Conservation (phyloP, 2,113 vertebrate species). For the Gymnobelideus leadbeateri region DNA sequence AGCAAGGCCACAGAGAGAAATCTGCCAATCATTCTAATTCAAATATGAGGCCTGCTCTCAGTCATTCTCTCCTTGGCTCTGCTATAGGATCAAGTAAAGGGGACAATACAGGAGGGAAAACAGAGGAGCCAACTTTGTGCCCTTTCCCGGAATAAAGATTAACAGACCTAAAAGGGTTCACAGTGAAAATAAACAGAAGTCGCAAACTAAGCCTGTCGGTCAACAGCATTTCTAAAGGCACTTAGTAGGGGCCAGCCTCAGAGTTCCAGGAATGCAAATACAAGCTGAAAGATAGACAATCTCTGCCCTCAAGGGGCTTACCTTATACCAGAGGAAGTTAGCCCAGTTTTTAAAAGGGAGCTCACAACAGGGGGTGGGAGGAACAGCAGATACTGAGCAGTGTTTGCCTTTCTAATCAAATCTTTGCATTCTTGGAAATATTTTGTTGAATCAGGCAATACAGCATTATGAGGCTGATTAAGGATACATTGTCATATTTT, state of each 20-base stretch:
- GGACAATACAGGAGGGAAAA: background rate
- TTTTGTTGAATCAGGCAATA: background rate
- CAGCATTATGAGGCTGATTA: background rate
- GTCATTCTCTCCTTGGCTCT: background rate
- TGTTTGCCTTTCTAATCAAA: background rate
- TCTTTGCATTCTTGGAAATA: background rate
- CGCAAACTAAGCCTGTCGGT: accelerated
- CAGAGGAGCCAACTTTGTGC: background rate
- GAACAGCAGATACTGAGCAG: background rate
- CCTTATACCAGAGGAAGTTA: background rate
- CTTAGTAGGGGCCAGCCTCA: background rate
- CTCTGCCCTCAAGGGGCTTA: background rate
- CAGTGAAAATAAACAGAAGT: background rate
- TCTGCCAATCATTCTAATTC: background rate
- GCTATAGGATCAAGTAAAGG: background rate
- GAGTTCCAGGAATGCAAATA: too few relatives aligned
- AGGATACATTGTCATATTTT: background rate
- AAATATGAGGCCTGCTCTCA: background rate
- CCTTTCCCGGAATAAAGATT: accelerated
- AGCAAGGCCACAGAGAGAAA: background rate
- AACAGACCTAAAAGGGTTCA: accelerated
- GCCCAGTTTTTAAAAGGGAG: background rate
- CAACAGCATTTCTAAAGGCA: background rate
- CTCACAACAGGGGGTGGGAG: background rate
- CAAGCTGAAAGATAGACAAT: background rate